Evolutionary conservation across 2,888 invertebrate species (phyloP).

Genomic region (Clepsis dumicolana): DNA sequence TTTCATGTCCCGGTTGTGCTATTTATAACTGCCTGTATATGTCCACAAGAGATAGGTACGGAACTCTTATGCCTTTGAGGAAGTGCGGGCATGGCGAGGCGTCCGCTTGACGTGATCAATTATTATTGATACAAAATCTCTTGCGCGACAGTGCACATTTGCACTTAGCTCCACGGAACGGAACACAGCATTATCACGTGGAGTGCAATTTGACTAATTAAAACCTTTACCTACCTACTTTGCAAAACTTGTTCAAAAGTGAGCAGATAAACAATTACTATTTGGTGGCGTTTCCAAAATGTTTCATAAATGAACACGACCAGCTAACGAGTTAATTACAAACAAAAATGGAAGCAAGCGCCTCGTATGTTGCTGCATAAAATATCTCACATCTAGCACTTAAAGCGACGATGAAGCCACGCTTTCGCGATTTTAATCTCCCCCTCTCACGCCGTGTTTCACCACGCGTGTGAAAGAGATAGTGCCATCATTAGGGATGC

Average conservation of each 20-base stretch:
- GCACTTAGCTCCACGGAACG: no score
- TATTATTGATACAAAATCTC: no score
- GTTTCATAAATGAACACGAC: neutral
- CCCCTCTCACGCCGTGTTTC: conserved; percentile 52
- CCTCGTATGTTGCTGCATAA: conserved; percentile 33
- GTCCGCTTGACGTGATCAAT: neutral
- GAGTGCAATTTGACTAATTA: no score
- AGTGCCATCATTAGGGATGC: conserved; percentile 64
- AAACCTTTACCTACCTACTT: no score
- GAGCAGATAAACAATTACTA: no score
- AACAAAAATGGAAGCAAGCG: conserved; percentile 26
- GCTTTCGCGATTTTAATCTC: conserved; percentile 63
- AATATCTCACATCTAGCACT: conserved; percentile 36
- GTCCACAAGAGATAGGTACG: neutral
- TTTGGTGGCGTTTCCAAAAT: neutral
- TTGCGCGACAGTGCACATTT: no score
- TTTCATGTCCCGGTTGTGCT: conserved; percentile 27
- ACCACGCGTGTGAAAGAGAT: conserved; percentile 55
- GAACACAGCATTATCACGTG: no score
- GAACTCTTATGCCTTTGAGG: neutral
- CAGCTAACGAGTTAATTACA: conserved; percentile 23
- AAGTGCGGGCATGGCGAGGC: neutral
- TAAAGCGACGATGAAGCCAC: conserved; percentile 51
- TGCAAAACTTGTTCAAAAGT: no score
- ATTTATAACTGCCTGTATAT: conserved; percentile 32